Base-by-base conservation (phyloP, 2,888 invertebrate genomes). In the Stenchaetothrips biformis region DNA sequence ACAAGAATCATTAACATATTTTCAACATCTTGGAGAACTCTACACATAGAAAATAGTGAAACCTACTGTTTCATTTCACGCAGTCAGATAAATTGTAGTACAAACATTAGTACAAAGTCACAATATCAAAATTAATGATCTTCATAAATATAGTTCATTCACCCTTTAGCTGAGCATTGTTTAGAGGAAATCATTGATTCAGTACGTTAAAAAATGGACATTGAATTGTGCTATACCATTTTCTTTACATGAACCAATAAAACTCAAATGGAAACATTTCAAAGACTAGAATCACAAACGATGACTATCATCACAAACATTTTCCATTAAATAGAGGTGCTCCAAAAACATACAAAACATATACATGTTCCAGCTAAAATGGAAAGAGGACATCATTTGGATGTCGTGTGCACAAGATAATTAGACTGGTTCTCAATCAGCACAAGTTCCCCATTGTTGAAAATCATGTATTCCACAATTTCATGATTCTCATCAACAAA, bases 301-400 rank as follows among this genome's bases (percentile, higher is more conserved):
- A 74, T 74, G 67, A 74, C 67, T 74, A 74, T 11, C 21, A 74
- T 74, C 67, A 67, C 67, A 67, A 67, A 67, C 67, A 25, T 11
- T 74, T 74, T 74, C 21, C 25, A 11, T 25, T 11, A 0, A 11
- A 74, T 74, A 25, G 67, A 11, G 25, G 67, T 25, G 21, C 67
- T 74, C 67, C 18, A 21, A 74, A 21, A 74, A 25, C 67, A 74
- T 11, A 1, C 4, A 37, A 37, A 37, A 37, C 4, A 37, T 37
- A 37, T 37, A 37, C 37, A 37, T 37, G 37, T 37, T 37, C 37
- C 37, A 37, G 37, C 37, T 37, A 37, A 37, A 37, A 37, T 37
- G 37, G 37, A 37, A 37, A 4, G 37, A 37, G 1, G 4, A 4
- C 37, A 37, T 37, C 37, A 37, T 37, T 1, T 37, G 37, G 37